These are phyloP conservation scores for Ethmia dodecea DNA, from an alignment of 2,888 invertebrate species.

Conservation along the genomic window DNA sequence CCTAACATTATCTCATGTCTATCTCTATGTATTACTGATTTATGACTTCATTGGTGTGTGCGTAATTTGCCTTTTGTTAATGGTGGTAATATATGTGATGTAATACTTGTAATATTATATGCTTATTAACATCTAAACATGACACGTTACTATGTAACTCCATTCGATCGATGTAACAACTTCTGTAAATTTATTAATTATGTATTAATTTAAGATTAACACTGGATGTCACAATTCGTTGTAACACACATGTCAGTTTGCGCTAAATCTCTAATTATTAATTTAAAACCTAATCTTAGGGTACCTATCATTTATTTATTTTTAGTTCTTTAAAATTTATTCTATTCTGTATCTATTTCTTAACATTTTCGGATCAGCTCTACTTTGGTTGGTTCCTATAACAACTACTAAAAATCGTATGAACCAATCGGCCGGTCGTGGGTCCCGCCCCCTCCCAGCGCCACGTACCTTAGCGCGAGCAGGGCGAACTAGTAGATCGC, in stretches of 20 bases:
- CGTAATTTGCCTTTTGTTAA: constrained; percentile 73
- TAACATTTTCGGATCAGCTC: constrained; percentile 43
- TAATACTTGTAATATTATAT: constrained; percentile 38
- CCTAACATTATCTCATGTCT: constrained; percentile 41
- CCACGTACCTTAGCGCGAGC: constrained; percentile 61
- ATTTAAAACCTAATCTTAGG: constrained; percentile 26
- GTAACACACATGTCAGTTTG: constrained; percentile 13
- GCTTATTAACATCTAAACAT: constrained; percentile 15
- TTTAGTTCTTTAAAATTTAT: constrained; percentile 22
- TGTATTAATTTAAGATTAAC: constrained; percentile 21
- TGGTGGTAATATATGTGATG: constrained; percentile 47
- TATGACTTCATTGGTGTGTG: constrained; percentile 63
- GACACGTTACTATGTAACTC: constrained; percentile 53
- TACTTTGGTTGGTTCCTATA: constrained; percentile 51
- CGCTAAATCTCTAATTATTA: constrained; percentile 19
- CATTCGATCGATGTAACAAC: constrained; percentile 36
- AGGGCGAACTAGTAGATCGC: constrained; percentile 97
- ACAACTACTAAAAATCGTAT: constrained; percentile 48
- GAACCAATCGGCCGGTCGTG: constrained; percentile 65
- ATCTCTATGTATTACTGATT: constrained; percentile 49
- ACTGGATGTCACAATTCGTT: constrained; percentile 11
- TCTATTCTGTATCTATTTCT: constrained; percentile 25
- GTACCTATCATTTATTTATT: constrained; percentile 22
- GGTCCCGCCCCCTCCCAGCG: constrained; percentile 57
- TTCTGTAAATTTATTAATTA: constrained; percentile 19